Conservation (phyloP, 2,888 invertebrate species). For the Prosopocoilus inquinatus region DNA sequence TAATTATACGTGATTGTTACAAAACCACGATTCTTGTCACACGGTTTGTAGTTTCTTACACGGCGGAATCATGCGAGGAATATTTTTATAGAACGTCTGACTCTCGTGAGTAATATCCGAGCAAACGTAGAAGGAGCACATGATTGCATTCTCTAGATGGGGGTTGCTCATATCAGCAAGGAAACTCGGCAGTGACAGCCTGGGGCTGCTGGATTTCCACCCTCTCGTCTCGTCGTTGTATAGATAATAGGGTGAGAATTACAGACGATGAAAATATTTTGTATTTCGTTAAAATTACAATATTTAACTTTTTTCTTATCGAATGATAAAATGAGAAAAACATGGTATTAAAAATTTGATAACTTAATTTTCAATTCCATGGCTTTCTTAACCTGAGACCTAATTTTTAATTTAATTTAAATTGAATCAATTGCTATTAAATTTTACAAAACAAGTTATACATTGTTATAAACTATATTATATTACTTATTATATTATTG, state of each 20-base stretch:
- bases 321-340: no score
- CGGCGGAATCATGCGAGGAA: slow-evolving; percentile 6
- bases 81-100: slow-evolving; percentile 1
- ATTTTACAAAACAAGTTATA: no score
- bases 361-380: no score
- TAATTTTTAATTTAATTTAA: no score
- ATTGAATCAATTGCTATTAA: no score
- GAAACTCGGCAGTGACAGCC: slow-evolving; percentile 35
- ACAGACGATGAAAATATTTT: no score
- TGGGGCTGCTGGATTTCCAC: slow-evolving; percentile 40
- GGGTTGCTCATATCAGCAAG: slow-evolving; percentile 1
- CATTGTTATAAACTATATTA: no score
- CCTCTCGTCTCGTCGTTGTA: slow-evolving; percentile 41
- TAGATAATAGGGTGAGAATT: neutral
- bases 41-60: slow-evolving; percentile 38
- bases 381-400: no score
- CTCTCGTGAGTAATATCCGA: neutral
- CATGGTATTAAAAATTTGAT: no score
- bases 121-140: neutral
- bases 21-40: slow-evolving; percentile 38
- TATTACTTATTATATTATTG: no score
- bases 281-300: no score
- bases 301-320: no score
- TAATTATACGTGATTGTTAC: slow-evolving; percentile 43
- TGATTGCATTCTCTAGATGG: slow-evolving; percentile 4